Conservation (phyloP, 1,140 invertebrate species). For the Bombus confusus region DNA sequence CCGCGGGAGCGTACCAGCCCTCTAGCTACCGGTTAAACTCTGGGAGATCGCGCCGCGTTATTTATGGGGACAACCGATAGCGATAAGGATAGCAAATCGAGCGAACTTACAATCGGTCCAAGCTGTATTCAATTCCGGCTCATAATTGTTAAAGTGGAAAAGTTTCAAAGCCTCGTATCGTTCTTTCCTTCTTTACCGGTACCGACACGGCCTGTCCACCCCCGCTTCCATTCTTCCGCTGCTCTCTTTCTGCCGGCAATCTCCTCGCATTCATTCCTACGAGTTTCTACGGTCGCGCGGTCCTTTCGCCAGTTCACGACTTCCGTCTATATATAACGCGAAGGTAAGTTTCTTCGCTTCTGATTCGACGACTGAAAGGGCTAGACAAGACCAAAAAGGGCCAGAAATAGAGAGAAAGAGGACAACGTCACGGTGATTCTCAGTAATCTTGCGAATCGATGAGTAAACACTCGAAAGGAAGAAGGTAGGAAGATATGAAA, state of each 20-base stretch:
- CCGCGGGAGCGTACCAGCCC: background rate
- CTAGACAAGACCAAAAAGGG: background rate
- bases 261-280: slow-evolving; percentile 57
- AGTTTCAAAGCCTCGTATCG: slow-evolving; percentile 72
- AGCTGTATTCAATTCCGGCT: slow-evolving; percentile 77
- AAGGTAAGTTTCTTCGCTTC: slow-evolving; percentile 52
- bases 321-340: slow-evolving; percentile 46
- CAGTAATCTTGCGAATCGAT: background rate
- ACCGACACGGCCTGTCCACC: slow-evolving; percentile 8
- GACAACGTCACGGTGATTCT: background rate
- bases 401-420: background rate
- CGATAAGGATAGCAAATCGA: slow-evolving; percentile 77
- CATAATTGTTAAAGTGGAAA: slow-evolving; percentile 79
- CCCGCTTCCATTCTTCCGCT: background rate
- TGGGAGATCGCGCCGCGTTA: slow-evolving; percentile 61
- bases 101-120: slow-evolving; percentile 73
- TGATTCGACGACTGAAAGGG: slow-evolving; percentile 41
- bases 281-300: slow-evolving; percentile 55
- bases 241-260: slow-evolving; percentile 10
- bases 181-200: slow-evolving; percentile 26
- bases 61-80: slow-evolving; percentile 74
- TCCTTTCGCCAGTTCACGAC: slow-evolving; percentile 59
- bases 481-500: no score
- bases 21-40: slow-evolving; percentile 37
- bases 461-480: background rate